Percentiles rank a stretch among this genome's conserved stretches.
Evolutionary conservation across 2,888 invertebrate species (phyloP).

Genomic region (Archips crataeganus): DNA sequence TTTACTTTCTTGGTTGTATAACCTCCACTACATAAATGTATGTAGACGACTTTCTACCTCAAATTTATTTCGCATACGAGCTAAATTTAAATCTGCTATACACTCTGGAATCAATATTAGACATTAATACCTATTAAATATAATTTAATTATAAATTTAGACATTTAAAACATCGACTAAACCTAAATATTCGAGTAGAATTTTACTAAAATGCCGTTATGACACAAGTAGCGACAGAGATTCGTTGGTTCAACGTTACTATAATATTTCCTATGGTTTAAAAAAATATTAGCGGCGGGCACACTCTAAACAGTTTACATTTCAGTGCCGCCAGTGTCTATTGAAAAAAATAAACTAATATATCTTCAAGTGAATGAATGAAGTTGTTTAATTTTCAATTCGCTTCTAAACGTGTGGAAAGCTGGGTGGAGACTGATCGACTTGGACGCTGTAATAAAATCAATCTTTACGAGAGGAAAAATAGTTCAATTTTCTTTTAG

Average conservation of each 20-base stretch:
- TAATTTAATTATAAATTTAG: background rate
- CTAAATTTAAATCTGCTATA: background rate
- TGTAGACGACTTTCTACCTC: background rate
- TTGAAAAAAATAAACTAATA: background rate
- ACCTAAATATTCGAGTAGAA: slow-evolving; percentile 7
- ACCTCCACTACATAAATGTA: background rate
- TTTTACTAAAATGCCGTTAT: slow-evolving; percentile 28
- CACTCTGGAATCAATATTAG: slow-evolving; percentile 3
- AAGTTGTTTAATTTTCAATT: background rate
- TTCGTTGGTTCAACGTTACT: slow-evolving; percentile 34
- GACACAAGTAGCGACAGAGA: slow-evolving; percentile 19
- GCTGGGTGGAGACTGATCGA: slow-evolving; percentile 37
- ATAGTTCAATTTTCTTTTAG: too few species aligned
- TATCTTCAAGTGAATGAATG: background rate
- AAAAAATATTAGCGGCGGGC: background rate
- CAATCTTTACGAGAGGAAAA: background rate
- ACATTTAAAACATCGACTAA: slow-evolving; percentile 1
- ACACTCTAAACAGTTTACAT: background rate
- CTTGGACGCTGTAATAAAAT: slow-evolving; percentile 33
- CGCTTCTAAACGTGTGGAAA: slow-evolving; percentile 20
- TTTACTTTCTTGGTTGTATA: background rate
- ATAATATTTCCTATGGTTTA: slow-evolving; percentile 29
- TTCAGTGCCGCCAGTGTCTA: background rate
- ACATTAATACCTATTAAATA: background rate
- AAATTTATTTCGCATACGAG: background rate